Conservation (phyloP, 92 coral and sea anemone genomes). For the Meandrina meandrites region DNA sequence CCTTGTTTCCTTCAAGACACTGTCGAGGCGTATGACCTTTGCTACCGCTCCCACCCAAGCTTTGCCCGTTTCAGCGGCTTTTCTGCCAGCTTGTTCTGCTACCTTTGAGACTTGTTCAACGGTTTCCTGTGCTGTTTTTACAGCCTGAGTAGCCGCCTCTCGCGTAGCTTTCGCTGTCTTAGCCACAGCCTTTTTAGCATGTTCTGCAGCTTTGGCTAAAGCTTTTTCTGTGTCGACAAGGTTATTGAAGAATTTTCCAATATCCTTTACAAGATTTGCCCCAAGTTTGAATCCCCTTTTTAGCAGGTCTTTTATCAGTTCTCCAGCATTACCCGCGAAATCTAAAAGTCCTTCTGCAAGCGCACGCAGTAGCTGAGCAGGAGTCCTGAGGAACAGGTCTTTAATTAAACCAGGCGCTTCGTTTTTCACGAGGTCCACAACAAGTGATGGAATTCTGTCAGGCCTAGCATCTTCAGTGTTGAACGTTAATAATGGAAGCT, state of each 20-base stretch:
- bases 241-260: conserved; percentile 48
- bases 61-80: conserved; percentile 33
- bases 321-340: conserved; percentile 44
- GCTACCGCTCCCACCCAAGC: conserved; percentile 27
- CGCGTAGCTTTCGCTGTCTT: conserved; percentile 34
- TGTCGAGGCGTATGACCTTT: conserved; percentile 40
- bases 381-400: conserved; percentile 28
- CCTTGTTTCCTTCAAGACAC: conserved; percentile 41
- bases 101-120: background rate
- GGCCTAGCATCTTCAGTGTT: conserved; percentile 50
- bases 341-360: conserved; percentile 49
- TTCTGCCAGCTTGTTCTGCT: conserved; percentile 28
- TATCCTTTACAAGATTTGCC: conserved; percentile 25
- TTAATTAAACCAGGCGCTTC: conserved; percentile 40
- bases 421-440: conserved; percentile 26
- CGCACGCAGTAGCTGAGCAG: conserved; percentile 43
- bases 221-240: conserved; percentile 40
- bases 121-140: conserved; percentile 5
- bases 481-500: conserved; percentile 41
- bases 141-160: conserved; percentile 23
- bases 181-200: conserved; percentile 35
- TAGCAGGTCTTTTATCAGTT: conserved; percentile 45
- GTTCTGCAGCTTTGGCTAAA: conserved; percentile 47
- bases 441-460: conserved; percentile 46
- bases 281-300: conserved; percentile 42